A percentile compares a stretch with the other conserved stretches of the same genome.
These are phyloP conservation scores for Phaedon cochleariae DNA, from an alignment of 2,888 invertebrate species.

Conservation along the genomic window DNA sequence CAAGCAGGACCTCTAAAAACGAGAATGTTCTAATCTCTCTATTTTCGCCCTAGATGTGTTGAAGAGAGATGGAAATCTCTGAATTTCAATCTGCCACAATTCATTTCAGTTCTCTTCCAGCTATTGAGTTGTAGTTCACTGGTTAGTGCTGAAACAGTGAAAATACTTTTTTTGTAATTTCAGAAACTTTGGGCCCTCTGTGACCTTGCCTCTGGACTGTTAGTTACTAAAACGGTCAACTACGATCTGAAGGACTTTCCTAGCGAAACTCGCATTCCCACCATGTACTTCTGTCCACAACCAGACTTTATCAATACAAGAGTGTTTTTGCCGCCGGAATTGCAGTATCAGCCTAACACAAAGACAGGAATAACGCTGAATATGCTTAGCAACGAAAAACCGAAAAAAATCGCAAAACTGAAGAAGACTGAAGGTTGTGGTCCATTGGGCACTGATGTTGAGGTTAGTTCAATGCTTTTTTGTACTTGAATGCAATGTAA, in stretches of 20 bases:
- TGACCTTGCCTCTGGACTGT: constrained; percentile 91
- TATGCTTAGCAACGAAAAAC: constrained; percentile 61
- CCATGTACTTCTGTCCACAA: constrained; percentile 88
- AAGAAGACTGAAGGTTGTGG: constrained; percentile 67
- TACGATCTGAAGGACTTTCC: constrained; percentile 92
- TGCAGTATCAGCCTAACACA: constrained; percentile 68
- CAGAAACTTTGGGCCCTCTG: constrained; percentile 97
- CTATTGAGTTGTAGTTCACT: no score
- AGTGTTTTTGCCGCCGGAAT: constrained; percentile 83
- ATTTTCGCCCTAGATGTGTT: no score
- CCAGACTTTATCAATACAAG: constrained; percentile 78
- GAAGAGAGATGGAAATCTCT: no score
- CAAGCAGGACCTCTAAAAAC: no score
- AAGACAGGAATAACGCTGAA: constrained; percentile 60
- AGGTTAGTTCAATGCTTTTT: constrained; percentile 60
- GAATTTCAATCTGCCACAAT: no score
- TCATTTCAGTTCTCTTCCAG: no score
- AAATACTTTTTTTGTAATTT: no score
- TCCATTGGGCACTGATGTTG: constrained; percentile 69
- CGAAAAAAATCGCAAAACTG: constrained; percentile 60
- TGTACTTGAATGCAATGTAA: no score
- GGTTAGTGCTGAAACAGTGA: no score
- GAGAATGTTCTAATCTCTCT: no score
- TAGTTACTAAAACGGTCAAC: constrained; percentile 85
- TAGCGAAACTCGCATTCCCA: constrained; percentile 84